Evolutionary conservation across 2,797 vertebrate genomes (phyloP), one percentile per base, ranked within the genome.

Genomic region (Gorsachius magnificus): DNA sequence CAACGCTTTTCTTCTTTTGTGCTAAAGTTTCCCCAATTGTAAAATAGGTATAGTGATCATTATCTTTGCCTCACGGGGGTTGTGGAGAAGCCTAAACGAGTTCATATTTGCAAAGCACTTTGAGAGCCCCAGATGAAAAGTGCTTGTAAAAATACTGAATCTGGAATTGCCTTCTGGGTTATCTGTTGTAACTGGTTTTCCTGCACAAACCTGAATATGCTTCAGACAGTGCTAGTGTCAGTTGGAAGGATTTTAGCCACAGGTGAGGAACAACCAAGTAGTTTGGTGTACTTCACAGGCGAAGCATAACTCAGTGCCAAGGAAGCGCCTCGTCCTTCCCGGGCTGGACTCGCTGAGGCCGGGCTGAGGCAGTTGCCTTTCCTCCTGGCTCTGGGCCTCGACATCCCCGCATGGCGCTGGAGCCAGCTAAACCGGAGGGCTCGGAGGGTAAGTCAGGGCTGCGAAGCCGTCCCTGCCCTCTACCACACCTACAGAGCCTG

Each of bases 131-230:
- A 95, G 90, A 97, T 96, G 90, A 97, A 96, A 96, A 95, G 86
- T 90, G 48, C 93, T 95, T 88, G 83, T 95, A 96, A 96, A 96
- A 96, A 82, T 64, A 46, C 36, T 26, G 26, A 95, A 90, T 85
- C 88, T 76, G 89, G 89, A 92, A 86, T 83, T 85, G 80, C 90
- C 95, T 95, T 19, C 93, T 94, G 95, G 94, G 83, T 92, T 96
- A 93, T 95, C 95, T 95, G 95, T 96, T 95, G 83, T 80, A 96
- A 97, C 97, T 95, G 93, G 96, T 97, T 97, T 95, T 97, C 96
- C 96, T 95, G 94, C 94, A 96, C 94, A 80, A 95, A 95, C 91
- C 94, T 94, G 94, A 96, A 92, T 7, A 0, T 0, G 2, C 65
- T 91, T 56, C 86, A 91, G 79, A 91, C 93, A 19, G 61, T 6